Base-by-base conservation (phyloP, 2,797 vertebrate genomes). In the Alauda arvensis region DNA sequence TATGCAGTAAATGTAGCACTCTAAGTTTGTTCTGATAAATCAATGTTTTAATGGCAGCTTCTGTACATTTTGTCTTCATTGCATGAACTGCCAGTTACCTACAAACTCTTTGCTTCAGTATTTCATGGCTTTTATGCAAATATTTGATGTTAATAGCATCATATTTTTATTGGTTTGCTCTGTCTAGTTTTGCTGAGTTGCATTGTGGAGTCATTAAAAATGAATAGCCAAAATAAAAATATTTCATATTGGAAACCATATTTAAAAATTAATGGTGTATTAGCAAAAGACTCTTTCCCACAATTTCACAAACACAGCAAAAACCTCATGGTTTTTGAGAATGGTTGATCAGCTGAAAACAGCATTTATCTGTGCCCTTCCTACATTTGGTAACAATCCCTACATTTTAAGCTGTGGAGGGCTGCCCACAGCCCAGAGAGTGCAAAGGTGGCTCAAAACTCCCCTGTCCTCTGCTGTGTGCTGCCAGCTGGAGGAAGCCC, bases 161-260 rank as follows among this genome's bases (percentile, higher is more conserved):
- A 6, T 52, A 25, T 74, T 55, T 87, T 89, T 33, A 72, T 80
- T 72, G 31, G 62, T 83, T 94, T 88, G 69, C 67, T 72, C 76
- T 77, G 34, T 76, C 78, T 65, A 69, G 46, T 88, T 94, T 87
- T 89, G 74, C 90, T 81, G 88, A 92, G 53, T 90, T 92, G 84
- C 84, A 92, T 61, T 90, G 85, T 72, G 75, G 25, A 87, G 70
- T 88, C 90, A 93, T 93, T 92, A 94, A 94, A 94, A 91, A 94
- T 92, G 49, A 88, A 94, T 83, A 90, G 67, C 63, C 87, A 92
- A 95, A 94, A 94, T 88, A 94, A 94, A 94, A 94, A 87, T 90
- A 93, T 78, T 92, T 94, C 82, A 83, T 85, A 90, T 85, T 90
- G 74, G 86, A 92, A 93, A 81, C 74, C 52, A 59, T 87, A 85